phyloP scores from a whole-genome alignment of 2,888 invertebrate genomes.

The Hypolimnas misippus region DNA sequence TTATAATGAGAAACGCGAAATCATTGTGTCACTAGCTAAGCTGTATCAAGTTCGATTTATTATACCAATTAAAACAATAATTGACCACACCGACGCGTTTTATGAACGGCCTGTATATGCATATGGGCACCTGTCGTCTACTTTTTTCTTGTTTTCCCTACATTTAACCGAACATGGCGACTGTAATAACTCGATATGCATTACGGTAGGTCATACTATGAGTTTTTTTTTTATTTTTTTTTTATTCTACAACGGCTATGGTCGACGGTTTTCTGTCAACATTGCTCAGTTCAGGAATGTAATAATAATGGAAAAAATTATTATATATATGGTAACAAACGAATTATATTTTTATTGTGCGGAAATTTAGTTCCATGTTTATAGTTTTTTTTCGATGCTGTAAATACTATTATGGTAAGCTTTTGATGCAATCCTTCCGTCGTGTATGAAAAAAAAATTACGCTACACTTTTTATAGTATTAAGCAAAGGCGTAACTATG shows the following conservation, averaged over 20 bases:
- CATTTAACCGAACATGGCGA: slow-evolving; percentile 57
- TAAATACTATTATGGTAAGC: neutral
- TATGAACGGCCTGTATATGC: slow-evolving; percentile 56
- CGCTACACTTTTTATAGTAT: no score
- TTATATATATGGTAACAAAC: slow-evolving; percentile 2
- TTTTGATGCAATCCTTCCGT: no score
- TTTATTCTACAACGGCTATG: slow-evolving; percentile 32
- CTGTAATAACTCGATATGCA: slow-evolving; percentile 58
- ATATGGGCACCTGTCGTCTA: slow-evolving; percentile 64
- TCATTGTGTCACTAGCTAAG: slow-evolving; percentile 4
- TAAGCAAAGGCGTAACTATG: no score
- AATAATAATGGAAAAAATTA: neutral
- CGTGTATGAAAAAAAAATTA: no score
- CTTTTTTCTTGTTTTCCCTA: slow-evolving; percentile 59
- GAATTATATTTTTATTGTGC: neutral
- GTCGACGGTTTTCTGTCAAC: slow-evolving; percentile 37
- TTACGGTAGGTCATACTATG: slow-evolving; percentile 69
- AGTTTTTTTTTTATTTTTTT: slow-evolving; percentile 38
- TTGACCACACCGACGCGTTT: slow-evolving; percentile 32
- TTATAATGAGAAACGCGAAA: neutral
- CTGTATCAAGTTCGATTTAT: slow-evolving; percentile 43
- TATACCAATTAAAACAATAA: slow-evolving; percentile 44
- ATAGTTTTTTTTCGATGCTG: neutral
- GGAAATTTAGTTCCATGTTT: neutral
- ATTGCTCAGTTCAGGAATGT: neutral